Evolutionary conservation across 2,113 vertebrate genomes (phyloP).

Genomic region (Charina bottae): DNA sequence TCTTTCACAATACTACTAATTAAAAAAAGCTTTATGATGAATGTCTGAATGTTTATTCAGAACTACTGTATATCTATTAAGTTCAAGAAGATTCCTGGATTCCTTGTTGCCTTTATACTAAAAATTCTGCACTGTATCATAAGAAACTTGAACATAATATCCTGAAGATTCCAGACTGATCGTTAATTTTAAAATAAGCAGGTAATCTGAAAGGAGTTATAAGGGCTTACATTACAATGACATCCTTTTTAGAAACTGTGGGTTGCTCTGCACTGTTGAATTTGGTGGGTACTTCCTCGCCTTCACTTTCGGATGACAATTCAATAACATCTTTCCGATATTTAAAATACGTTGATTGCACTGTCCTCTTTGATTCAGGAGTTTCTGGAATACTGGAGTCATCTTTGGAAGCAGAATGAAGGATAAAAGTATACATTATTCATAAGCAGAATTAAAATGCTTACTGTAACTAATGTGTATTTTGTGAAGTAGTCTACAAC

Average conservation of each 20-base stretch:
- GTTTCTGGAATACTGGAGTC: constrained; percentile 74
- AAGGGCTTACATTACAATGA: constrained; percentile 67
- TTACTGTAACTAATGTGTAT: background rate
- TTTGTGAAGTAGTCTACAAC: background rate
- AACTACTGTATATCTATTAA: background rate
- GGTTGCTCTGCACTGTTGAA: constrained; percentile 28
- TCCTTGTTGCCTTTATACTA: background rate
- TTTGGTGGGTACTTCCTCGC: constrained; percentile 47
- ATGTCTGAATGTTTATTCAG: background rate
- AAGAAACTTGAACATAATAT: background rate
- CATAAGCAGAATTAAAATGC: background rate
- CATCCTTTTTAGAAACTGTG: constrained; percentile 39
- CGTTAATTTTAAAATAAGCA: background rate
- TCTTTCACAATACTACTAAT: background rate
- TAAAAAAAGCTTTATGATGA: background rate
- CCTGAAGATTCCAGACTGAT: background rate
- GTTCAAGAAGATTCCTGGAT: background rate
- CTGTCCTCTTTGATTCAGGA: constrained; percentile 71
- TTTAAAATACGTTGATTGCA: constrained; percentile 65
- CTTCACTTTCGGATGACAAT: constrained; percentile 76
- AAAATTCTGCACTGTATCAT: background rate
- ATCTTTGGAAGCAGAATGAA: constrained; percentile 57
- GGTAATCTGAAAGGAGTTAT: background rate
- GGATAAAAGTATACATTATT: background rate
- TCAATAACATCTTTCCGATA: constrained; percentile 75